Conservation (phyloP, 1,140 invertebrate genomes). For the Andrena cerasifolii region DNA sequence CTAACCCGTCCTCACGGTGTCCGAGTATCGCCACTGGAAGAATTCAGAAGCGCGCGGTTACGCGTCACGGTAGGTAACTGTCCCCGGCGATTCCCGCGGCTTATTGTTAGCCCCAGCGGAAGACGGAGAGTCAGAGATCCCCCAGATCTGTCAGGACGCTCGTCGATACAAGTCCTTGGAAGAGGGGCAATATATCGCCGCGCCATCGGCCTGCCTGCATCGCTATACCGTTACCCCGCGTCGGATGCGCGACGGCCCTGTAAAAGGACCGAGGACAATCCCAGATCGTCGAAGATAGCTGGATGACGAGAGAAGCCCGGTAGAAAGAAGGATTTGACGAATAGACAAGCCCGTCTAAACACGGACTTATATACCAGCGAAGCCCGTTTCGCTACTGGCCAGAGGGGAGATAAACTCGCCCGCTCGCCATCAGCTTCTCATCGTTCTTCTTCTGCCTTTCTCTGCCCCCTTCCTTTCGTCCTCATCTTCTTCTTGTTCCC, state of each 20-base stretch:
- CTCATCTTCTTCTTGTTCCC: too few species aligned
- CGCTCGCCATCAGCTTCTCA: slow-evolving; percentile 12
- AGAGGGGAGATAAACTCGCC: slow-evolving; percentile 60
- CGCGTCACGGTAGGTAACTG: too few species aligned
- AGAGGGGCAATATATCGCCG: slow-evolving; percentile 44
- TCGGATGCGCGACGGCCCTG: slow-evolving; percentile 27
- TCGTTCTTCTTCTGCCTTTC: slow-evolving; percentile 1
- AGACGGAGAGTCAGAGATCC: background rate
- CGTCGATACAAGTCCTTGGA: slow-evolving; percentile 42
- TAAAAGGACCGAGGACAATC: slow-evolving; percentile 48
- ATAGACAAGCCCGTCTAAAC: slow-evolving; percentile 64
- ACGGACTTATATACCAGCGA: slow-evolving; percentile 14
- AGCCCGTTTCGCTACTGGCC: slow-evolving; percentile 49
- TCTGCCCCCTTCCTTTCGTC: background rate
- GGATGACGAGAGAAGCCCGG: slow-evolving; percentile 56
- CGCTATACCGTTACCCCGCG: slow-evolving; percentile 52
- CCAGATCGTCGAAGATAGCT: slow-evolving; percentile 53
- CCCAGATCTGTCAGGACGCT: slow-evolving; percentile 8
- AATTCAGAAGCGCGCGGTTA: too few species aligned
- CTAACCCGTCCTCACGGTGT: too few species aligned
- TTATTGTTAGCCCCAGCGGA: too few species aligned
- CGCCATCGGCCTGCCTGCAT: slow-evolving; percentile 3
- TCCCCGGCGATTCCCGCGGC: too few species aligned
- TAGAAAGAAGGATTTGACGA: slow-evolving; percentile 60
- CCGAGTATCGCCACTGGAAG: too few species aligned